These are phyloP conservation scores for Lathronympha strigana DNA, from an alignment of 2,888 invertebrate genomes.

Conservation along the genomic window DNA sequence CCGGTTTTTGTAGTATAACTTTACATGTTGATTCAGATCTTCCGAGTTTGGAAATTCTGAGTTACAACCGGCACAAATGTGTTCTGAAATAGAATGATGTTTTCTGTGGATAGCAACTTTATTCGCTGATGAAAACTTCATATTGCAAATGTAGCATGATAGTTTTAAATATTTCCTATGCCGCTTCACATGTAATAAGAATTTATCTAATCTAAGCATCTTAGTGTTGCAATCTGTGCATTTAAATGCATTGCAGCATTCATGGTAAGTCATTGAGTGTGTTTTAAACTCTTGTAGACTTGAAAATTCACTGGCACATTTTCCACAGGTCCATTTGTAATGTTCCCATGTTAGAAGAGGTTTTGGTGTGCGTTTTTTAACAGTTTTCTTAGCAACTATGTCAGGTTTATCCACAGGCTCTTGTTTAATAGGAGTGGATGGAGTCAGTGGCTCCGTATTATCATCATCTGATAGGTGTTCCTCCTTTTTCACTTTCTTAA, in stretches of 20 bases:
- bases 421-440: constrained; percentile 43
- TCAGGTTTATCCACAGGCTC: constrained; percentile 34
- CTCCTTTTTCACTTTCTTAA: constrained; percentile 54
- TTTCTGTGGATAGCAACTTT: constrained; percentile 52
- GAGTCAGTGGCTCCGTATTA: constrained; percentile 8
- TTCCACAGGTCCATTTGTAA: constrained; percentile 66
- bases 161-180: constrained; percentile 85
- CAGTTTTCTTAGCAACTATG: background rate
- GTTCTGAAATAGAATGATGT: constrained; percentile 51
- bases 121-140: constrained; percentile 51
- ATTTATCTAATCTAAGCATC: constrained; percentile 60
- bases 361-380: constrained; percentile 46
- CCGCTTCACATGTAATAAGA: constrained; percentile 80
- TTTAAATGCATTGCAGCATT: constrained; percentile 84
- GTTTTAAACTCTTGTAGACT: constrained; percentile 70
- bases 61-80: constrained; percentile 65
- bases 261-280: constrained; percentile 77
- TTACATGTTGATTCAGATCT: constrained; percentile 57
- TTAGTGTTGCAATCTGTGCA: constrained; percentile 85
- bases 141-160: constrained; percentile 65
- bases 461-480: constrained; percentile 47
- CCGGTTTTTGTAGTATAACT: constrained; percentile 55
- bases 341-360: constrained; percentile 65
- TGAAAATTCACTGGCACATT: constrained; percentile 63
- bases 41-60: constrained; percentile 53